Base-by-base conservation (phyloP, 2,888 invertebrate species). In the Allophyes oxyacanthae region DNA sequence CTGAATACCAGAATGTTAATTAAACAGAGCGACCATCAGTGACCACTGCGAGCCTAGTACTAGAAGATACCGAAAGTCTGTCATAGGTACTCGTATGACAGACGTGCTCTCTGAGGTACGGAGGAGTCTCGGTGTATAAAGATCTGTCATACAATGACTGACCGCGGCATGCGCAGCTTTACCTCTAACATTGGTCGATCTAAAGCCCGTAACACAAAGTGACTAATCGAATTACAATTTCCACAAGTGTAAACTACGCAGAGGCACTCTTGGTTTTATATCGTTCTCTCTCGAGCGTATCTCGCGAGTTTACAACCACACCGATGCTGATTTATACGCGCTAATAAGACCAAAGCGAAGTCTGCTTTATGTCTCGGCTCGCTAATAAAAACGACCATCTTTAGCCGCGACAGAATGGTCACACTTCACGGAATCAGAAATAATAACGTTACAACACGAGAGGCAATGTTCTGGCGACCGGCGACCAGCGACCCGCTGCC, bases 291-390 rank as follows among this genome's bases (percentile, higher is more conserved):
- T 33, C 33, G 45, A 37, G 49, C 50, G 42, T 20, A 6, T 6
- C 52, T 30, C 43, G 41, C 51, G 33, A 60, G 28, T 56, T 54
- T 54, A 66, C 64, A 62, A 46, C 64, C 40, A 52, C 49, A 40
- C 45, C 64, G 56, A 53, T 45, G 66, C 68, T 79, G 80, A 84
- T 79, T 79, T 82, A 81, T 75, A 42, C 44, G 62, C 49, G 38
- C 44, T 64, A 69, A 73, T 49, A 65, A 67, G 66, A 75, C 59
- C 56, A 65, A 72, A 68, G 48, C 59, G 68, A 73, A 59, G 64
- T 65, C 58, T 64, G 75, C 70, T 74, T 72, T 75, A 70, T 77
- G 67, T 72, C 53, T 65, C 49, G 69, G 70, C 71, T 76, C 69
- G 61, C 64, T 63, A 68, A 72, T 75, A 65, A 66, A 68, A 58